A percentile compares a stretch with the other conserved stretches of the same genome.
Evolutionary conservation across 2,797 vertebrate genomes (phyloP).

Genomic region (Heterohyrax brucei): DNA sequence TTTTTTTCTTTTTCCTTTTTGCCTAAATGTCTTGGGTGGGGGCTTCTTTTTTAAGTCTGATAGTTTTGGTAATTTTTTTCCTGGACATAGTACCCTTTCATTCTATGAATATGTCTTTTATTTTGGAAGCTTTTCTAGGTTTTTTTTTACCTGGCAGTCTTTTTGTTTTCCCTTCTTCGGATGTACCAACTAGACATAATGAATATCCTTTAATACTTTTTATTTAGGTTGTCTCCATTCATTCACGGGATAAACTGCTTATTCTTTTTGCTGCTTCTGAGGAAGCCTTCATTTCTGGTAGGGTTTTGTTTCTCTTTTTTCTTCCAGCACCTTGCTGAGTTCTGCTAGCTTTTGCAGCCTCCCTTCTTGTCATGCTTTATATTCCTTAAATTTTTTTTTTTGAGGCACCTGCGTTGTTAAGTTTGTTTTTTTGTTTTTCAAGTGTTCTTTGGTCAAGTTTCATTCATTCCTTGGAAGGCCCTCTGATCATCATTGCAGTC

Average conservation of each 20-base stretch:
- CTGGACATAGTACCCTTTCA: not conserved
- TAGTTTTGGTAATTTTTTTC: conserved; percentile 20
- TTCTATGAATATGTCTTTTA: conserved; percentile 51
- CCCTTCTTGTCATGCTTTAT: not conserved
- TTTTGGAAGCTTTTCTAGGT: conserved; percentile 45
- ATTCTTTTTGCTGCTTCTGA: conserved; percentile 28
- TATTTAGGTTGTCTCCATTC: conserved; percentile 55
- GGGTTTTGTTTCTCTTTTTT: conserved; percentile 16
- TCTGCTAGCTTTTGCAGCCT: conserved; percentile 30
- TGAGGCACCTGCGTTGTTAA: not conserved
- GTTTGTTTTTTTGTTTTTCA: not conserved
- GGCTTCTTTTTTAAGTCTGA: conserved; percentile 32
- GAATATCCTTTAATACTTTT: conserved; percentile 30
- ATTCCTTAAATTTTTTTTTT: conserved; percentile 45
- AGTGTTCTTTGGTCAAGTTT: not conserved
- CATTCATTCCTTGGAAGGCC: conserved; percentile 28
- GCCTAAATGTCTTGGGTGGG: not conserved
- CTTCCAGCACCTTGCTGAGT: conserved; percentile 33
- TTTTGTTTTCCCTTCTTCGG: conserved; percentile 47
- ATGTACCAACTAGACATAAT: not conserved
- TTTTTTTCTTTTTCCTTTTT: conserved; percentile 46
- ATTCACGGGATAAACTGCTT: conserved; percentile 10
- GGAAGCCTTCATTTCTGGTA: not conserved
- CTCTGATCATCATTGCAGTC: not conserved
- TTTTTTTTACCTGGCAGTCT: conserved; percentile 7